These are phyloP conservation scores for Chrysocyon brachyurus DNA, from an alignment of 2,797 vertebrate species.

Conservation along the genomic window DNA sequence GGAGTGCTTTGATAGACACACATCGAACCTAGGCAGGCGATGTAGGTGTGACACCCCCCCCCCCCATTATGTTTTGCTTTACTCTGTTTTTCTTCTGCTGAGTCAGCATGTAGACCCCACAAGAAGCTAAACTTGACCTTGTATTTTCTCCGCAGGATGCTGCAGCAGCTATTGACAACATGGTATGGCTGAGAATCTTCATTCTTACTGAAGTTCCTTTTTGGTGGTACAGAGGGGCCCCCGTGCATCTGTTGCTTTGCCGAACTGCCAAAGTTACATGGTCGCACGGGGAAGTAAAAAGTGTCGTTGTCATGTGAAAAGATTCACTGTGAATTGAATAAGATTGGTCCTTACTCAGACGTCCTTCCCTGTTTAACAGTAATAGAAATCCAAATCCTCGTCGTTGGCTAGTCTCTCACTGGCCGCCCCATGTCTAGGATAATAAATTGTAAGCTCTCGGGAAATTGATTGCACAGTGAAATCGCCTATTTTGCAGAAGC, in stretches of 20 bases:
- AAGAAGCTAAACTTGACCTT: slow-evolving; percentile 3
- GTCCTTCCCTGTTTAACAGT: not conserved
- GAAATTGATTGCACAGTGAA: slow-evolving; percentile 3
- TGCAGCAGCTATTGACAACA: slow-evolving; percentile 99
- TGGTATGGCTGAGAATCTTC: slow-evolving; percentile 89
- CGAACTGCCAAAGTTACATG: not conserved
- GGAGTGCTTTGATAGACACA: not conserved
- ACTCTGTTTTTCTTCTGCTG: not conserved
- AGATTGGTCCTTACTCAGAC: not conserved
- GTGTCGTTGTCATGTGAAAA: slow-evolving; percentile 18
- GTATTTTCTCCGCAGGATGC: slow-evolving; percentile 92
- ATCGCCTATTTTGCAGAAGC: slow-evolving; percentile 42
- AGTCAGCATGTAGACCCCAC: not conserved
- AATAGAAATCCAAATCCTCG: not conserved
- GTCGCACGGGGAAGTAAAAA: not conserved
- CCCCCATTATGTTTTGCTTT: not conserved
- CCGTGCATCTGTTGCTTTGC: not conserved
- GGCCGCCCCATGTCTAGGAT: not conserved
- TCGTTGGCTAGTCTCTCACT: not conserved
- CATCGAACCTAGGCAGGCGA: not conserved
- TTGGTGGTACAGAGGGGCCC: slow-evolving; percentile 2
- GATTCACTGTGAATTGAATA: not conserved
- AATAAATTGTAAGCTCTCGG: not conserved
- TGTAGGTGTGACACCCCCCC: not conserved
- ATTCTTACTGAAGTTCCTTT: slow-evolving; percentile 1